Base-by-base conservation (phyloP, 2,888 invertebrate genomes). In the Thyatira batis region DNA sequence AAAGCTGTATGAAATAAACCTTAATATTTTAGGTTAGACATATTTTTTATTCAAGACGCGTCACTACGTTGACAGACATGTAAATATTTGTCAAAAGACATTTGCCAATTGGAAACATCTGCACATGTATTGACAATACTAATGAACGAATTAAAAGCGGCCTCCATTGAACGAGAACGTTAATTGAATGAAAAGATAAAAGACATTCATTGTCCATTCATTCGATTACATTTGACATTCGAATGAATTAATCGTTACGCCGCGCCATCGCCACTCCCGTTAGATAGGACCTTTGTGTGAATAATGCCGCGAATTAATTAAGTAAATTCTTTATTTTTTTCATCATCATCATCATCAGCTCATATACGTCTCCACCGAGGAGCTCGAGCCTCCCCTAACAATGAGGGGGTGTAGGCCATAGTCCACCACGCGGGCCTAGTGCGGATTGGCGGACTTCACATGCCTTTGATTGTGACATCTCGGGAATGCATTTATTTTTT, bases 161-260 rank as follows among this genome's bases (percentile, higher is more conserved):
- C 68, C 70, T 71, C 65, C 66, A 65, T 71, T 57, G 63, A 71
- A 69, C 65, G 67, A 65, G 13, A 17, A 39, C 17, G 39, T 63
- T 82, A 82, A 82, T 84, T 78, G 77, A 83, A 80, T 76, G 78
- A 76, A 75, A 63, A 68, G 71, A 73, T 76, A 72, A 64, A 55
- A 51, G 54, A 48, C 52, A 65, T 57, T 70, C 69, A 68, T 73
- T 68, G 71, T 58, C 54, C 50, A 28, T 70, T 76, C 74, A 73
- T 75, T 76, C 68, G 75, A 78, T 82, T 73, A 78, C 58, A 55
- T 58, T 64, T 63, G 63, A 39, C 13, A 39, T 63, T 52, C 45
- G 63, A 67, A 63, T 60, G 61, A 65, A 67, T 66, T 67, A 65
- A 65, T 63, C 61, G 55, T 17, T n/a, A 8, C 39, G 39, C 17